Percentiles rank a stretch among this genome's conserved stretches.
Conservation (phyloP, 2,888 invertebrate species). For the Druceiella hillmani region DNA sequence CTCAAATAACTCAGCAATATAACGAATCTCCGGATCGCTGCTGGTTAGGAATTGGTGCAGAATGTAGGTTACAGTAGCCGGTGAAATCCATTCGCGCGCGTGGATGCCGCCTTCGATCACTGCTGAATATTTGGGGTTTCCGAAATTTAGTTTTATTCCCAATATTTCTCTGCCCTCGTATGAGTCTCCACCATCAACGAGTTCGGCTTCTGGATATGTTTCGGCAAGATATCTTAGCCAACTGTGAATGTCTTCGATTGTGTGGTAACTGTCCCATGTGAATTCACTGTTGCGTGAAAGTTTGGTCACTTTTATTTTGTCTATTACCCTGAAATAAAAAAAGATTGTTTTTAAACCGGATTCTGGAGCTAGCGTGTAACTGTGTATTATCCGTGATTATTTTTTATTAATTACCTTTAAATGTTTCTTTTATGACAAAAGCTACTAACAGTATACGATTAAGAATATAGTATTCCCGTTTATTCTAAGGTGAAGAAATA, state of each 20-base stretch:
- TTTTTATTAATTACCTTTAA: no score
- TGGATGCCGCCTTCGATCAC: conserved; percentile 64
- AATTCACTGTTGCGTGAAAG: conserved; percentile 30
- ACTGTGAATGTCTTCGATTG: conserved; percentile 51
- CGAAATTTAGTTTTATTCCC: conserved; percentile 45
- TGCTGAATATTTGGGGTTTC: conserved; percentile 48
- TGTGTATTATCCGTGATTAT: no score
- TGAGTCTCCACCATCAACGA: conserved; percentile 51
- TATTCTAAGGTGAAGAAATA: no score
- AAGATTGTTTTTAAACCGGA: no score
- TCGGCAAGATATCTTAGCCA: conserved; percentile 52
- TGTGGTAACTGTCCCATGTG: conserved; percentile 56
- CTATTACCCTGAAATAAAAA: conserved; percentile 45
- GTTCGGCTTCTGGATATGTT: conserved; percentile 43
- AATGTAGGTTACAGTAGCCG: conserved; percentile 63
- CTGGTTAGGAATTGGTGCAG: conserved; percentile 66
- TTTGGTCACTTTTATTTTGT: conserved; percentile 35
- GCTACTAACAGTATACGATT: no score
- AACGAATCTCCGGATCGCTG: conserved; percentile 44
- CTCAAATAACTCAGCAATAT: conserved; percentile 60
- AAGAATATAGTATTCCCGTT: no score
- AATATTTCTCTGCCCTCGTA: conserved; percentile 55
- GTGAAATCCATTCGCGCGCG: conserved; percentile 68
- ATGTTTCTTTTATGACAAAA: no score
- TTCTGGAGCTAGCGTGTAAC: no score